Conservation (phyloP, 2,797 vertebrate genomes). For the Vipera ursinii region DNA sequence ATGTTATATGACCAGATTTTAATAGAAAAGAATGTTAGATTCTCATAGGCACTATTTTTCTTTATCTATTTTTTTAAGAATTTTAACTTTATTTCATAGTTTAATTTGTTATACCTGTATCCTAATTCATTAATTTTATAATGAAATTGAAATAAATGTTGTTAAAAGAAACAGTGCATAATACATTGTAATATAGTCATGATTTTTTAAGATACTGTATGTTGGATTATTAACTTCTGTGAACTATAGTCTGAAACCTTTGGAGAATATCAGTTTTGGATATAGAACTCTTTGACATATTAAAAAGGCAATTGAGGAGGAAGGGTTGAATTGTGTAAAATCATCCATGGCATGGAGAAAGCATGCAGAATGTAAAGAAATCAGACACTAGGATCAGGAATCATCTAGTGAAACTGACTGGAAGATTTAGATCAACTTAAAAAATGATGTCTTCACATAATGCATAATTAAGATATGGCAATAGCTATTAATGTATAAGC, state of each 20-base stretch:
- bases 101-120: slow-evolving; percentile 59
- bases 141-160: slow-evolving; percentile 38
- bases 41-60: slow-evolving; percentile 68
- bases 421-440: not conserved
- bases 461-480: not conserved
- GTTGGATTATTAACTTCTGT: not conserved
- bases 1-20: slow-evolving; percentile 51
- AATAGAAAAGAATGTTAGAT: slow-evolving; percentile 70
- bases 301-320: not conserved
- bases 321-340: not conserved
- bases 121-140: slow-evolving; percentile 53
- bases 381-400: not conserved
- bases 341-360: not conserved
- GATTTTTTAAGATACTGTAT: slow-evolving; percentile 42
- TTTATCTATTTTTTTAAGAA: slow-evolving; percentile 64
- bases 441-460: not conserved
- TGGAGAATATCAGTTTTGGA: not conserved
- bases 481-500: not conserved
- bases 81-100: slow-evolving; percentile 56
- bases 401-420: not conserved
- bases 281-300: not conserved
- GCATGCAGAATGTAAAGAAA: not conserved
- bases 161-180: slow-evolving; percentile 50
- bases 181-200: slow-evolving; percentile 42
- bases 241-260: not conserved